Evolutionary conservation across 2,113 vertebrate genomes (phyloP).

Genomic region (Benitochromis conjunctus): DNA sequence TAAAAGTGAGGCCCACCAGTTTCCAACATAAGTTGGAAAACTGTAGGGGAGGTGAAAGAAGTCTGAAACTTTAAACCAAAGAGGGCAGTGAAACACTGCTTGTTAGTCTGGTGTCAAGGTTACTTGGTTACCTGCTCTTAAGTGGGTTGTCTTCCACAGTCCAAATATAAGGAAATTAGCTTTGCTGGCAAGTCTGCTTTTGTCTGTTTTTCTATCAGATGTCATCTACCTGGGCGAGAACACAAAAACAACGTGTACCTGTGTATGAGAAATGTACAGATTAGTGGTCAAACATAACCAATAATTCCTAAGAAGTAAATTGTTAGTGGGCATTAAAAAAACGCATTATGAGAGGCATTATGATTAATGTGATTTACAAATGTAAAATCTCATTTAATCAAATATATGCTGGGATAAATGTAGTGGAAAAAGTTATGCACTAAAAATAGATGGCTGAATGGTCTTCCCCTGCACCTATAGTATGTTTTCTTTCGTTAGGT

Average conservation of each 20-base stretch:
- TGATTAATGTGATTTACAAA: not conserved
- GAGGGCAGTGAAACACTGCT: not conserved
- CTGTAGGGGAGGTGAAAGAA: not conserved
- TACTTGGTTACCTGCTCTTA: not conserved
- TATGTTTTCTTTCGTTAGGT: not conserved
- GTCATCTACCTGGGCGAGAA: not conserved
- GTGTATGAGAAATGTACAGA: not conserved
- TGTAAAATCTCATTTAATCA: not conserved
- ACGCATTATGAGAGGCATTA: no score
- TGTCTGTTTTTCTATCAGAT: not conserved
- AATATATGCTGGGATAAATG: not conserved
- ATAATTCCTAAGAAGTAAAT: not conserved
- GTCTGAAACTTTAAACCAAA: not conserved
- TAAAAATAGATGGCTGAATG: not conserved
- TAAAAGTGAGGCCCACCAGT: not conserved
- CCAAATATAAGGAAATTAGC: not conserved
- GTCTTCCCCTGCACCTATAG: not conserved
- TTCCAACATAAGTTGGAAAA: not conserved
- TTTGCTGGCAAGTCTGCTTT: not conserved
- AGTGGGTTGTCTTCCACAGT: not conserved
- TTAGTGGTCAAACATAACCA: not conserved
- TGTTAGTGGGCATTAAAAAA: not conserved
- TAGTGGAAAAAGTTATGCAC: not conserved
- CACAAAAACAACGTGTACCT: not conserved
- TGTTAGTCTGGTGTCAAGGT: not conserved